Evolutionary conservation across 2,888 invertebrate species (phyloP).

Genomic region (Bhutanitis thaidina): DNA sequence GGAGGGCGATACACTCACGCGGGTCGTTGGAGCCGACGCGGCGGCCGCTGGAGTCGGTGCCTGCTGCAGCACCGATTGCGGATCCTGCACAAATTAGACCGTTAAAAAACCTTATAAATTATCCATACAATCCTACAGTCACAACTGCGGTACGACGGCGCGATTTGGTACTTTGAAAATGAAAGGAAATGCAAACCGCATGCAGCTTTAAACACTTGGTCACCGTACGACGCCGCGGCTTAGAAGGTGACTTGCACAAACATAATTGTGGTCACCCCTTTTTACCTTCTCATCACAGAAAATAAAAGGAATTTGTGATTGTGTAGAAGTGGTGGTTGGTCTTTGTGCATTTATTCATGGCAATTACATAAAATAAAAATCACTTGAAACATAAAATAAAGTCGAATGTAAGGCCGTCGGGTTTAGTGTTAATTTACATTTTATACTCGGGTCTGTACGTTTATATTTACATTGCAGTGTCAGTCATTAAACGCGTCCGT

Average conservation of each 20-base stretch:
- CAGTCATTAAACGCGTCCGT: background rate
- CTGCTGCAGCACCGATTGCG: conserved; percentile 68
- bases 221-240: too few species aligned
- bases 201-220: too few species aligned
- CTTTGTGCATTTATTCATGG: too few species aligned
- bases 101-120: background rate
- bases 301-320: too few species aligned
- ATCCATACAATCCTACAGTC: too few species aligned
- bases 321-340: too few species aligned
- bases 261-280: too few species aligned
- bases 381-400: background rate
- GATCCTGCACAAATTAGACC: conserved; percentile 56
- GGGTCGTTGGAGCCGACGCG: conserved; percentile 47
- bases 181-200: too few species aligned
- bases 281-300: too few species aligned
- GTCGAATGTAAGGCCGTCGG: background rate
- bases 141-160: too few species aligned
- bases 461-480: background rate
- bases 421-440: background rate
- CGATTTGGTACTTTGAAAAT: too few species aligned
- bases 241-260: too few species aligned
- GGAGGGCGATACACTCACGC: conserved; percentile 45
- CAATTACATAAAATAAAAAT: background rate
- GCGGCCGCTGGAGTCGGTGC: conserved; percentile 49
- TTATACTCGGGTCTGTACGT: background rate